A percentile compares a stretch with the other conserved stretches of the same genome.
phyloP scores from a whole-genome alignment of 2,888 invertebrate species.

The Pammene aurita region DNA sequence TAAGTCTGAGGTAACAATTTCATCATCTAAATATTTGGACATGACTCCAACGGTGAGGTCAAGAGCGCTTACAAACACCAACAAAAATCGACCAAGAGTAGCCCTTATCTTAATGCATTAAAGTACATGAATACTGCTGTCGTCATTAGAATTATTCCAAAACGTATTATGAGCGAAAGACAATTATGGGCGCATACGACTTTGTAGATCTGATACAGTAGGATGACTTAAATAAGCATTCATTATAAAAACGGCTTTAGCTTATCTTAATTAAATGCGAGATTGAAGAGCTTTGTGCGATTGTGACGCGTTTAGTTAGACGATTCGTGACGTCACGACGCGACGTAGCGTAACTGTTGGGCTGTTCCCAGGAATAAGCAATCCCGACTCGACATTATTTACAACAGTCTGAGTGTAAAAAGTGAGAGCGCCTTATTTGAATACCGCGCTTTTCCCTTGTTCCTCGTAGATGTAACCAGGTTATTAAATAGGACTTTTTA shows the following conservation, averaged over 20 bases:
- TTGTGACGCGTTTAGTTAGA: not conserved
- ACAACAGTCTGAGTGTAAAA: too few relatives aligned
- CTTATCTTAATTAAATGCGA: slow-evolving; percentile 16
- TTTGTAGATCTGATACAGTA: not conserved
- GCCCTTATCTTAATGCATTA: not conserved
- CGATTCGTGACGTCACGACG: not conserved
- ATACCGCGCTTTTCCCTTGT: too few relatives aligned
- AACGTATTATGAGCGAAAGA: not conserved
- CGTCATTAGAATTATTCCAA: not conserved
- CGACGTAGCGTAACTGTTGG: not conserved
- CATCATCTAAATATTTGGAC: slow-evolving; percentile 30
- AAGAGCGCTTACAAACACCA: slow-evolving; percentile 3
- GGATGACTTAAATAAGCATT: not conserved
- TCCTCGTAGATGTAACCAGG: too few relatives aligned
- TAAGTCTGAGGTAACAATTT: slow-evolving; percentile 19
- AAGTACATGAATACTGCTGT: not conserved
- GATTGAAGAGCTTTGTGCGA: not conserved
- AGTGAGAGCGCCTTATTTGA: too few relatives aligned
- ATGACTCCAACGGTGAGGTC: slow-evolving; percentile 18
- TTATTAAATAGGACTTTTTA: too few relatives aligned
- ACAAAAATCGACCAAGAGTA: not conserved
- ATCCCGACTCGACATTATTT: too few relatives aligned
- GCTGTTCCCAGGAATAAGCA: too few relatives aligned
- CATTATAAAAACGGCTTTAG: slow-evolving; percentile 15
- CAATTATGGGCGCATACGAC: not conserved